Evolutionary conservation across 2,888 invertebrate species (phyloP), one percentile per base, ranked within the genome.

Genomic region (Coelinius sp.): DNA sequence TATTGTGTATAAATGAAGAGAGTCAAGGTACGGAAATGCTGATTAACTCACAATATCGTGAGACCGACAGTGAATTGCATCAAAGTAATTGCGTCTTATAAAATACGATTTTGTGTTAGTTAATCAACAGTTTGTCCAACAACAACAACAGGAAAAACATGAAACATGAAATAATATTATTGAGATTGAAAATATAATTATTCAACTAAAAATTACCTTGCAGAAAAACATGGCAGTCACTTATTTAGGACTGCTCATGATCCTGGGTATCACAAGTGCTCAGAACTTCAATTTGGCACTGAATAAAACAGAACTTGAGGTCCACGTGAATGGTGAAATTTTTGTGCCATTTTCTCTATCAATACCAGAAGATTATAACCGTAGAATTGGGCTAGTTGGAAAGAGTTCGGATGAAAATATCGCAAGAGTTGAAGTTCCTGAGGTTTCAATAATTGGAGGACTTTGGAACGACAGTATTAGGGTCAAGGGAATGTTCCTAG

Each of bases 401-500:
- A 22, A 10, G 10, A 71, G 22, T 7, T 24, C 59, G 12, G 25
- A 71, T 35, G 12, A 22, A 4, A 35, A 66, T 22, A 14, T 71
- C 2, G 66, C 24, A 35, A 66, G 7, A 14, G 66, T 66, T 17
- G 31, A 14, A n/a, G 35, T 41, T 59, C 59, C 66, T 35, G 8
- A 8, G 20, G 46, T 5, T 46, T 2, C 27, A 24, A 35, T 35
- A 46, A 17, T 27, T 46, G 20, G 4, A 41, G 31, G 6, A 14
- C 6, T 2, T 76, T 83, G 24, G 80, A 89, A 78, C 0, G 88
- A 89, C 6, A 81, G 74, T 4, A 53, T 91, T 12, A 86, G 88
- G 69, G 79, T 91, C 1, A 80, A 83, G 1, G 91, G 89, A 5
- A 81, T 88, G 25, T 91, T 91, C 77, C 82, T 91, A 46, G 91